Evolutionary conservation across 2,888 invertebrate species (phyloP).

Genomic region (Aspidiotus rigidus): DNA sequence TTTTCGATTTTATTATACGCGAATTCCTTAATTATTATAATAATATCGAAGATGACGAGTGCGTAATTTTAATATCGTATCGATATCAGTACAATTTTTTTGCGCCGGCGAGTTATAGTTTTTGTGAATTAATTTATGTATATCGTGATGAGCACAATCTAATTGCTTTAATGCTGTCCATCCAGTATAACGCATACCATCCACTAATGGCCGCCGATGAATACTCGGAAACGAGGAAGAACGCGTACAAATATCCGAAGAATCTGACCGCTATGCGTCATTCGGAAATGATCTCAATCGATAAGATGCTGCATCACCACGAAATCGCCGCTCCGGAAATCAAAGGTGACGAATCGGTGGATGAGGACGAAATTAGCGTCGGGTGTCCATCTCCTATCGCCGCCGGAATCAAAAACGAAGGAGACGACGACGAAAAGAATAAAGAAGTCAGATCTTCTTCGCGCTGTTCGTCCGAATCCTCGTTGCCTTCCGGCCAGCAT

Average conservation of each 20-base stretch:
- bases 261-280: constrained; percentile 8
- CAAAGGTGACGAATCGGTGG: constrained; percentile 39
- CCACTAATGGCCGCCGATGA: constrained; percentile 32
- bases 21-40: too few relatives aligned
- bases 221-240: constrained; percentile 17
- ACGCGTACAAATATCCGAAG: constrained; percentile 18
- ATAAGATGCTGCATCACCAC: constrained; percentile 4
- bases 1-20: constrained; percentile 3
- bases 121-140: constrained; percentile 2
- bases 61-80: neutral
- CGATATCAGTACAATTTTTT: too few relatives aligned
- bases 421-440: constrained; percentile 8
- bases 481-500: constrained; percentile 33
- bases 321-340: constrained; percentile 12
- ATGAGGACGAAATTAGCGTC: constrained; percentile 68
- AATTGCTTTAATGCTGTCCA: constrained; percentile 30
- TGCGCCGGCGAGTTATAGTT: neutral
- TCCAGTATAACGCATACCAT: constrained; percentile 15
- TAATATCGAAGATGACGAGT: neutral
- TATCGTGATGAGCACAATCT: neutral
- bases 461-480: constrained; percentile 37
- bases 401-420: constrained; percentile 6
- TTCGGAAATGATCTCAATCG: constrained; percentile 22
- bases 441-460: neutral
- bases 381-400: constrained; percentile 54